Base-by-base conservation (phyloP, 2,888 invertebrate genomes). In the Plusia festucae region DNA sequence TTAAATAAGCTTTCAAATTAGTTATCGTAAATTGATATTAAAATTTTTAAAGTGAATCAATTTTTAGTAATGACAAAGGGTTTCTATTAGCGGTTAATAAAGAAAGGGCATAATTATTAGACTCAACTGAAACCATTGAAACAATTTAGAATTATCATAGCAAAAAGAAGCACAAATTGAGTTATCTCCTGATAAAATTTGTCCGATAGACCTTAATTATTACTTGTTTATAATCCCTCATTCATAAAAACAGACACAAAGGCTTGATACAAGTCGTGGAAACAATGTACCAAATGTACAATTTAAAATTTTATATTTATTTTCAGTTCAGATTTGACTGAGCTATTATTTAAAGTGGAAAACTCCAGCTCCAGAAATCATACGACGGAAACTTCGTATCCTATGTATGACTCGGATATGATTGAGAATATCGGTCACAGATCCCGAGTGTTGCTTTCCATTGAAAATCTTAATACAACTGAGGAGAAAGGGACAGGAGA, bases 391-490 rank as follows among this genome's bases (percentile, higher is more conserved):
- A 18, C 79, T 1, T 32, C 58, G 0, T 85, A 85, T 59, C 87
- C 89, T 1, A 49, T 74, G 9, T 89, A 89, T 51, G 88, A 89
- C 62, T 73, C 85, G 0, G 89, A 90, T 11, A 88, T 88, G 82
- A 79, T 89, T 15, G 88, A 89, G 1, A 91, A 91, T 44, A 88
- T 90, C 9, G 88, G 86, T 0, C 87, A 90, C 46, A 87, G 87
- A 71, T 92, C 93, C 0, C 88, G 93, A 73, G 85, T 86, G 0
- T 70, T 93, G 0, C 65, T 93, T 53, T 85, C 91, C 1, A 16
- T 90, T 22, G 56, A 66, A 6, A 76, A 84, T 40, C 78, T 83
- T 15, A 79, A 78, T 49, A 22, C 24, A 2, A 80, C 74, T 4
- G 61, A 55, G 0, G 65, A 22, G 0, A 68, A 46, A 11, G 27